Evolutionary conservation across 2,888 invertebrate genomes (phyloP).

Genomic region (Stenodera caucasica): DNA sequence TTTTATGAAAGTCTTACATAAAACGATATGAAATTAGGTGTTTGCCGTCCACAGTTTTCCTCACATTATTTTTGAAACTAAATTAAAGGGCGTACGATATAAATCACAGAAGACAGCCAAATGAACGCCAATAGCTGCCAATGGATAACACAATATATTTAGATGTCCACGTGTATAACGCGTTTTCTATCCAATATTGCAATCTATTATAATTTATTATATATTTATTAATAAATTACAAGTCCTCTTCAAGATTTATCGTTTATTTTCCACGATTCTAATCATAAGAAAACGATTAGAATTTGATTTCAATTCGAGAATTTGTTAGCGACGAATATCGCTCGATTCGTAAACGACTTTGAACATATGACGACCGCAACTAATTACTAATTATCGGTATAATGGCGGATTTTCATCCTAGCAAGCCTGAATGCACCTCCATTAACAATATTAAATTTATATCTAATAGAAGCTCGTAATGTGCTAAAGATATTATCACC

Average conservation of each 20-base stretch:
- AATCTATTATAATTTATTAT: constrained; percentile 1
- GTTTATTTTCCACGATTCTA: not conserved
- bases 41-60: constrained; percentile 15
- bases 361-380: constrained; percentile 19
- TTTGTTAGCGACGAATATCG: constrained; percentile 18
- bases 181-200: not conserved
- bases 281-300: not conserved
- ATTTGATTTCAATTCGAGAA: not conserved
- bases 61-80: constrained; percentile 16
- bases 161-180: not conserved
- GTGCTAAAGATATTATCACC: constrained; percentile 2
- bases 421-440: constrained; percentile 12
- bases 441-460: constrained; percentile 27
- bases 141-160: not conserved
- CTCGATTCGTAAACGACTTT: constrained; percentile 18
- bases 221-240: not conserved
- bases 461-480: constrained; percentile 11
- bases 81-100: constrained; percentile 25
- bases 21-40: constrained; percentile 27
- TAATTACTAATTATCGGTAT: constrained; percentile 20
- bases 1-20: constrained; percentile 26
- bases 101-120: constrained; percentile 24
- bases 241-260: no score
- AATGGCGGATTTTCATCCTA: constrained; percentile 14
- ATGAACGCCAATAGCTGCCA: constrained; percentile 22